Base-by-base conservation (phyloP, 53 echinoderm and acorn worm genomes). In the Stichopus horrens region DNA sequence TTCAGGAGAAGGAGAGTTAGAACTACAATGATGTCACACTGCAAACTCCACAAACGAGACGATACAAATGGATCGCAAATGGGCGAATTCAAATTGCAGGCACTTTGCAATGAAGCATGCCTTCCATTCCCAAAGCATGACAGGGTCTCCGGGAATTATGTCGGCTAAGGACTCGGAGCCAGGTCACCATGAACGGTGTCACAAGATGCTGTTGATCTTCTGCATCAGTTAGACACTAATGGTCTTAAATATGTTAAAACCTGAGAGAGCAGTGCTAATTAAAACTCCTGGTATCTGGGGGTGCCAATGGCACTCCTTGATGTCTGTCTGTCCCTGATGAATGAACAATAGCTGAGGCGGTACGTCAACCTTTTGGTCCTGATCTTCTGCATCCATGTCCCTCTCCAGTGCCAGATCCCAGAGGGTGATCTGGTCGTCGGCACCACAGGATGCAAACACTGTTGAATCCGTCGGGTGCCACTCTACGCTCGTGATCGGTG, bases 271-370 rank as follows among this genome's bases (percentile, higher is more conserved):
- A 7, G 98, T 98, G 55, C 98, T 98, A 63, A 98, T 79, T 10
- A 98, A 73, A 9, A 90, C 88, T 52, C 98, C 98, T 5, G 98
- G 92, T 8, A 98, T 96, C 93, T 98, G 98, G 6, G 96, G 91
- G 58, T 98, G 96, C 98, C 98, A 98, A 58, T 96, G 96, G 5
- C 96, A 52, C 57, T 96, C 98, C 58, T 98, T 98, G 71, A 98
- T 98, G 68, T 98, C 98, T n/a, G 91, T 92, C 86, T 98, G 98
- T 4, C 98, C 98, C 76, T 98, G 98, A 76, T 98, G 98, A 5
- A 98, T 95, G 55, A 98, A 98, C 77, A 98, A 90, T 52, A 98
- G 89, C 88, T 98, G 98, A n/a, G 98, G 95, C 1, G 98, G 94
- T 53, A 98, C 91, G 56, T 91, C 94, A 16, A 90, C 89, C 13